A percentile compares a stretch with the other conserved stretches of the same genome.
Conservation (phyloP, 2,888 invertebrate species). For the Neoscelio sp. region DNA sequence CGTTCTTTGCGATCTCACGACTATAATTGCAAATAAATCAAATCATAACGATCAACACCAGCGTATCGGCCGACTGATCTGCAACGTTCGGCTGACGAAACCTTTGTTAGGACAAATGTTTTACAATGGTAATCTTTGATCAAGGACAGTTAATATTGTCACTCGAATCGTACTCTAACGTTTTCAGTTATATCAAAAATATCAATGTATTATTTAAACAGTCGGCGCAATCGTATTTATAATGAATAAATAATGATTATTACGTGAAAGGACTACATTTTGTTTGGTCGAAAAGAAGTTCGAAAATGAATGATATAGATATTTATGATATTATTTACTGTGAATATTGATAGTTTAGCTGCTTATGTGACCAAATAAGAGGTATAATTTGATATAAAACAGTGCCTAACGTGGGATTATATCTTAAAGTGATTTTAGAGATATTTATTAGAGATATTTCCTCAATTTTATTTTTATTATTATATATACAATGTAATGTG, state of each 20-base stretch:
- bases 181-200: constrained; percentile 41
- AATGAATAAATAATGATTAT: constrained; percentile 41
- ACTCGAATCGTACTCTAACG: constrained; percentile 30
- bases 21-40: constrained; percentile 80
- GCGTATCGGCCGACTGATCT: constrained; percentile 42
- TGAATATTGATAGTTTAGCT: constrained; percentile 1
- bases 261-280: constrained; percentile 19
- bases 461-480: too few species aligned
- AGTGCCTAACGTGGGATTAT: too few species aligned
- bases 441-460: too few species aligned
- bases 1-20: constrained; percentile 66
- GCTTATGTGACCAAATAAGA: too few species aligned
- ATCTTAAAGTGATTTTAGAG: too few species aligned
- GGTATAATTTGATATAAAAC: too few species aligned
- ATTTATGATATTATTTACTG: constrained; percentile 31
- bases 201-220: constrained; percentile 49
- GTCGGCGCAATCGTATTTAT: constrained; percentile 37
- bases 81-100: constrained; percentile 42
- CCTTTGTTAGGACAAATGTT: constrained; percentile 61
- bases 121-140: constrained; percentile 56
- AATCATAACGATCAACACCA: constrained; percentile 79
- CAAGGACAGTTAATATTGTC: constrained; percentile 59
- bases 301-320: constrained; percentile 15
- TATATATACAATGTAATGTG: too few species aligned
- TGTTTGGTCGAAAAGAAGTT: constrained; percentile 7